Evolutionary conservation across 2,888 invertebrate genomes (phyloP).

Genomic region (Arrhopalites spinosus): DNA sequence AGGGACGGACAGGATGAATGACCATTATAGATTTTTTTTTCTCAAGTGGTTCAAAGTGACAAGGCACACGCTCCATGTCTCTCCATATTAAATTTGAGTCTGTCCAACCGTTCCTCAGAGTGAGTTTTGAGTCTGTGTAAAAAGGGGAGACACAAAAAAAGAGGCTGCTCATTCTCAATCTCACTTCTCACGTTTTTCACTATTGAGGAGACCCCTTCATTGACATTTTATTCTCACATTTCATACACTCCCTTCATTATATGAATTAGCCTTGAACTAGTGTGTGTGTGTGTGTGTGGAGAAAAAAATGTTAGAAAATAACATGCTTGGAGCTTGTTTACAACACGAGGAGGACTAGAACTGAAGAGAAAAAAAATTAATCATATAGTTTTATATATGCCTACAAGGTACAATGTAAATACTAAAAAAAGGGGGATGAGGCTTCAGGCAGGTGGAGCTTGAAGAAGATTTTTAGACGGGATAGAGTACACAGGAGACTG

Average conservation of each 20-base stretch:
- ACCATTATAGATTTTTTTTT: not conserved
- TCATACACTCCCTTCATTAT: too few species aligned
- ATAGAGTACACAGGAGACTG: slow-evolving; percentile 29
- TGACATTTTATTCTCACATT: too few species aligned
- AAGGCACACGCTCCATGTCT: slow-evolving; percentile 44
- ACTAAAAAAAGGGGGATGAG: too few species aligned
- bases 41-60: slow-evolving; percentile 26
- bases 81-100: not conserved
- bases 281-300: not conserved
- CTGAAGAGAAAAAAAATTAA: not conserved
- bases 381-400: too few species aligned
- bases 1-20: too few species aligned
- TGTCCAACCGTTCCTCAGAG: not conserved
- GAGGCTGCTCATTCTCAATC: not conserved
- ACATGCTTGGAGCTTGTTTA: too few species aligned
- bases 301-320: too few species aligned
- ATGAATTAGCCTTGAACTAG: too few species aligned
- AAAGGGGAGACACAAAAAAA: not conserved
- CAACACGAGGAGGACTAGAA: too few species aligned
- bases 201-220: too few species aligned
- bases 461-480: slow-evolving; percentile 19
- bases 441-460: slow-evolving; percentile 37
- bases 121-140: not conserved
- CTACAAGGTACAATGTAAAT: too few species aligned
- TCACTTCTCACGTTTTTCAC: slow-evolving; percentile 8